Percentiles rank a stretch among this genome's conserved stretches.
Evolutionary conservation across 2,113 vertebrate genomes (phyloP).

Genomic region (Pangasianodon hypophthalmus): DNA sequence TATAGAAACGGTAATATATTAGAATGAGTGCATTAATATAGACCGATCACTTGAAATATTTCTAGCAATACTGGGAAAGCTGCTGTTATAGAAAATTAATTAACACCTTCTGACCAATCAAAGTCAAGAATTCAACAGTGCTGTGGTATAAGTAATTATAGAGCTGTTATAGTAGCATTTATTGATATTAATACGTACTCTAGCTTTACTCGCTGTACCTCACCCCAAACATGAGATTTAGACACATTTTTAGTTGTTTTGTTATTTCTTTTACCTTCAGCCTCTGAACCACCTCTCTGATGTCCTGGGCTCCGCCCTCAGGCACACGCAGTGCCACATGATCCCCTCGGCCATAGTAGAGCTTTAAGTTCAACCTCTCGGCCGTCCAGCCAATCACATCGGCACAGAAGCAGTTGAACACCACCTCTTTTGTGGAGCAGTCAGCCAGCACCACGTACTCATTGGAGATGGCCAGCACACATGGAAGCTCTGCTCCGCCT

Average conservation of each 20-base stretch:
- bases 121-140: neutral
- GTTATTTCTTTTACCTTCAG: constrained; percentile 78
- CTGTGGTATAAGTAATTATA: neutral
- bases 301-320: constrained; percentile 79
- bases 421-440: constrained; percentile 83
- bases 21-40: neutral
- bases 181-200: neutral
- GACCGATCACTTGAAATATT: neutral
- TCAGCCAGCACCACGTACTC: constrained; percentile 85
- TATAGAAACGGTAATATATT: neutral
- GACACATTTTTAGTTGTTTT: neutral
- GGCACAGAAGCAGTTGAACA: constrained; percentile 90
- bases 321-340: constrained; percentile 79
- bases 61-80: neutral
- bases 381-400: constrained; percentile 93
- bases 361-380: constrained; percentile 78
- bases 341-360: constrained; percentile 90
- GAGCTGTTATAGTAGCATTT: neutral
- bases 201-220: neutral
- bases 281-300: constrained; percentile 88
- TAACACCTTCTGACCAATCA: neutral
- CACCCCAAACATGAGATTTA: neutral
- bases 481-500: constrained; percentile 75
- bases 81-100: neutral
- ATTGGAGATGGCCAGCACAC: constrained; percentile 81